Base-by-base conservation (phyloP, 1,140 invertebrate genomes). In the Drosophila arizonae region DNA sequence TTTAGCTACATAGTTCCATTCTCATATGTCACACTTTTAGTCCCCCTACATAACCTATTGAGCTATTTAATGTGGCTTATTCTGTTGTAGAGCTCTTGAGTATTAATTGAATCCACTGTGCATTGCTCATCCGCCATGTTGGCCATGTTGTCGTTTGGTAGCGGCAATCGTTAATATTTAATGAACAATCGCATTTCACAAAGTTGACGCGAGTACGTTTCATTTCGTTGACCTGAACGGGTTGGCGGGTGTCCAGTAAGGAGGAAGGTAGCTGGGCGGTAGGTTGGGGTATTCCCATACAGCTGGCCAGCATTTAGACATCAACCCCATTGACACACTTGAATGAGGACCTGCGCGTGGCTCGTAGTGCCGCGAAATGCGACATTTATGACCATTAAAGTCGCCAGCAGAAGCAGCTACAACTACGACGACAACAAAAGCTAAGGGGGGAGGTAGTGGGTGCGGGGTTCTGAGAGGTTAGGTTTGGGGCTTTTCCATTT, bases 101-200 rank as follows among this genome's bases (percentile, higher is more conserved):
- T 48, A n/a, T 48, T 26, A 50, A 50, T 30, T 30, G 6, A n/a
- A 17, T 21, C 52, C 52, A 55, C 28, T 36, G 52, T 55, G 15
- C 30, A 57, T 74, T 56, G 69, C 69, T 66, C 69, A 69, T 76
- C 61, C 51, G 51, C 15, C 28, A 28, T 6, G 52, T 36, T 33
- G 57, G 57, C 51, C 45, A 39, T 26, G 30, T 3, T 24, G 3
- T 1, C 36, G 62, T 48, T 71, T 36, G 41, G 57, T 51, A 71
- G 79, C 76, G 65, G 79, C 77, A 90, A 89, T 89, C 85, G 84
- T 90, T 89, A 90, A 90, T 90, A 90, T 90, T 90, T 90, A 85
- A 90, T 90, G 89, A 80, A 86, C 81, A 82, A 76, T 84, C 72
- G 81, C 80, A 81, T 81, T 81, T 81, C 79, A 82, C 66, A 70